phyloP scores from a whole-genome alignment of 2,797 vertebrate genomes.

The Alcedo quadribrachys region DNA sequence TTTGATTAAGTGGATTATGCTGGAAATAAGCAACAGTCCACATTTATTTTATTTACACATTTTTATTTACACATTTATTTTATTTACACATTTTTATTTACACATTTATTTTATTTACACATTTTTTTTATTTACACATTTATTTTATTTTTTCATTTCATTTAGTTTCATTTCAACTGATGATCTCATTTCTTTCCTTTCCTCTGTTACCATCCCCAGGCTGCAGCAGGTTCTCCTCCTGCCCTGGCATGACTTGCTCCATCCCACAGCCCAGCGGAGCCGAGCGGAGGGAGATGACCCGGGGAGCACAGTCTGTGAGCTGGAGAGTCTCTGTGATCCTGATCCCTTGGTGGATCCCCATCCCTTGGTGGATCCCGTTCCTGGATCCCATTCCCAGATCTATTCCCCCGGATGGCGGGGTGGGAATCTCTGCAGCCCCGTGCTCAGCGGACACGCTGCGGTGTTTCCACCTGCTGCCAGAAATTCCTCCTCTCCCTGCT shows the following conservation, averaged over 20 bases:
- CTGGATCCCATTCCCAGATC: too few relatives aligned
- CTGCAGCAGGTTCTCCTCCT: accelerated
- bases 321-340: too few relatives aligned
- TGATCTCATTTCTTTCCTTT: neutral
- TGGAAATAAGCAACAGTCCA: too few relatives aligned
- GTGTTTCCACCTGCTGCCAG: neutral
- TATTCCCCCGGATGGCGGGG: too few relatives aligned
- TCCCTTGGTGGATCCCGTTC: too few relatives aligned
- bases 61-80: neutral
- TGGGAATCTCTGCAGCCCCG: neutral
- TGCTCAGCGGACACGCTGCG: neutral
- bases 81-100: neutral
- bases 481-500: accelerated
- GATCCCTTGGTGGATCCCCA: too few relatives aligned
- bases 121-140: neutral
- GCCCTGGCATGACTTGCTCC: neutral
- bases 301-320: accelerated
- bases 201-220: too few relatives aligned
- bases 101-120: neutral
- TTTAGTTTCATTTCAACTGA: neutral
- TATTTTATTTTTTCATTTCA: neutral
- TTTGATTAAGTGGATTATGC: too few relatives aligned
- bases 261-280: accelerated
- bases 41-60: neutral
- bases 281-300: accelerated